These are phyloP conservation scores for Druceiella hillmani DNA, from an alignment of 2,888 invertebrate genomes.

Conservation along the genomic window DNA sequence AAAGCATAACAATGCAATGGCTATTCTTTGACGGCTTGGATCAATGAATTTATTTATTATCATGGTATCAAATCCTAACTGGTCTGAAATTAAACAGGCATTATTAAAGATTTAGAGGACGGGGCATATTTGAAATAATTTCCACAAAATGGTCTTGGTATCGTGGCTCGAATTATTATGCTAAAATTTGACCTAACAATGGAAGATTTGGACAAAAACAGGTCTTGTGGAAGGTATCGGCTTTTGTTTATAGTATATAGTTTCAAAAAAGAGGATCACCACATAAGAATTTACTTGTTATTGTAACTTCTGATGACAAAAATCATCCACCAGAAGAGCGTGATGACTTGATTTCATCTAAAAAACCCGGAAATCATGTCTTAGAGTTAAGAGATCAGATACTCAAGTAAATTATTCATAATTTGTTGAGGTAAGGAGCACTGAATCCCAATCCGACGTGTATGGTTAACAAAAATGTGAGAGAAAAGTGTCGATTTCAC, in stretches of 20 bases:
- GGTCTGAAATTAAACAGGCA: no score
- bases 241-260: slow-evolving; percentile 19
- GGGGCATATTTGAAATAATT: slow-evolving; percentile 20
- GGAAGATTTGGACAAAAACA: slow-evolving; percentile 18
- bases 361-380: slow-evolving; percentile 20
- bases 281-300: slow-evolving; percentile 18
- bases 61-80: slow-evolving; percentile 26
- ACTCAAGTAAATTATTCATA: slow-evolving; percentile 19
- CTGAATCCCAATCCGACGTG: slow-evolving; percentile 16
- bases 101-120: no score
- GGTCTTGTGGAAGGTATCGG: slow-evolving; percentile 19
- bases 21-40: slow-evolving; percentile 20
- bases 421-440: slow-evolving; percentile 15
- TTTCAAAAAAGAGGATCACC: slow-evolving; percentile 16
- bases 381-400: slow-evolving; percentile 18
- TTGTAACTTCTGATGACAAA: slow-evolving; percentile 18
- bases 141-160: slow-evolving; percentile 18
- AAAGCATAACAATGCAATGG: slow-evolving; percentile 23
- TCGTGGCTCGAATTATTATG: slow-evolving; percentile 19
- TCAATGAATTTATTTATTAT: slow-evolving; percentile 22
- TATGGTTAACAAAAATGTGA: slow-evolving; percentile 28
- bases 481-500: no score
- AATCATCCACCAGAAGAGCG: slow-evolving; percentile 19
- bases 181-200: slow-evolving; percentile 20
- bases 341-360: slow-evolving; percentile 20